Evolutionary conservation across 2,888 invertebrate species (phyloP), one percentile per base, ranked within the genome.

Genomic region (Adelognathus sp.): DNA sequence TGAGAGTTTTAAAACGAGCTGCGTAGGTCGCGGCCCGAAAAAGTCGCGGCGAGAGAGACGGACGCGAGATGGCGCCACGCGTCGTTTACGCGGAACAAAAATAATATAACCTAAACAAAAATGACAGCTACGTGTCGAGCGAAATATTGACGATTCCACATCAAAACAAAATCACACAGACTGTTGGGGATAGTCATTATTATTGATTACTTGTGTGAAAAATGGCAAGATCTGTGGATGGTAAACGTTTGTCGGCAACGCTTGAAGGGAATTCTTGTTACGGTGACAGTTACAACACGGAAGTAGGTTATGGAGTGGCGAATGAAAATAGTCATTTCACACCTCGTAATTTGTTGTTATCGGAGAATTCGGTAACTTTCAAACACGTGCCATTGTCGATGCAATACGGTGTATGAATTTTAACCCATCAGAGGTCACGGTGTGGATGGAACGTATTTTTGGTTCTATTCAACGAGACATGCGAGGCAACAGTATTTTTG

Each of bases 121-220:
- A 76, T 82, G 81, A 78, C 74, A 80, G 66, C 4, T 66, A 61
- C 18, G 11, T 31, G 18, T 27, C 27, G 58, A n/a, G 73, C 14
- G 21, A 7, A 6, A 18, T 29, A 41, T 56, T 29, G 27, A 39
- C n/a, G n/a, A 56, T 31, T 16, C 44, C 63, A 33, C 14, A n/a
- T 6, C 14, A 4, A 31, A 0, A 9, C 11, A 50, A 50, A 21
- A 18, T n/a, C 9, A n/a, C n/a, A n/a, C n/a, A n/a, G n/a, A n/a
- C n/a, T n/a, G 21, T 18, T 24, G 24, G 0, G 1, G 21, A 9
- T n/a, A 16, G 46, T 21, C 16, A 36, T 63, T n/a, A 24, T 29
- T 56, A 16, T 27, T 18, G n/a, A 66, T 60, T 36, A 18, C 11
- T 21, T 18, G 7, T n/a, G 14, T 3, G 18, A 16, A 33, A 54